Percentiles rank a stretch among this genome's conserved stretches.
phyloP scores from a whole-genome alignment of 2,113 vertebrate species.

The Protomyctophum bolini region DNA sequence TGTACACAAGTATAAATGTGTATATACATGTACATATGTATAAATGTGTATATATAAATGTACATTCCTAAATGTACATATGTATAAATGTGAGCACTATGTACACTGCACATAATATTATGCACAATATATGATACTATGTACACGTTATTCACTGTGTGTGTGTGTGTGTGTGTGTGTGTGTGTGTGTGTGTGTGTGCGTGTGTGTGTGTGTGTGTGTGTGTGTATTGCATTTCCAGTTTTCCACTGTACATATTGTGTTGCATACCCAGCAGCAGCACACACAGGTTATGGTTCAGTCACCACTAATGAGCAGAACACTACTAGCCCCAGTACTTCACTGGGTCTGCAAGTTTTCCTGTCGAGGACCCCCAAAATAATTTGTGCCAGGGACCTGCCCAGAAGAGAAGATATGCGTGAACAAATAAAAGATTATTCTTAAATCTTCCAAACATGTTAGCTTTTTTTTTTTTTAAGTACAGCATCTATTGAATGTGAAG shows the following conservation, averaged over 20 bases:
- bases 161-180: not conserved
- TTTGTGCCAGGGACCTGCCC: no score
- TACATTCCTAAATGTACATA: not conserved
- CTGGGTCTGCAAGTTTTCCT: no score
- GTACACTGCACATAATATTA: not conserved
- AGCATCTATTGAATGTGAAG: no score
- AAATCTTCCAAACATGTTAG: no score
- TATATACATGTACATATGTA: no score
- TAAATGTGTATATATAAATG: no score
- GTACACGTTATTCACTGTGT: not conserved
- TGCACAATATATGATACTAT: not conserved
- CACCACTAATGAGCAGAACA: not conserved
- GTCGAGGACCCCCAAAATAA: no score
- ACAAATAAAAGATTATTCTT: no score
- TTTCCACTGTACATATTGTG: slow-evolving; percentile 1
- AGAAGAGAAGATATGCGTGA: no score
- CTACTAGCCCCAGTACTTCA: no score
- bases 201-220: not conserved
- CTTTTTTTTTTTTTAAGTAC: no score
- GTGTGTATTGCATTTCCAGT: not conserved
- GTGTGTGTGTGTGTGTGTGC: not conserved
- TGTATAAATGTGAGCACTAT: not conserved
- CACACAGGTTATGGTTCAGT: slow-evolving; percentile 7
- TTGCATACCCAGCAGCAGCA: slow-evolving; percentile 1
- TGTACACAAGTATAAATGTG: no score